These are phyloP conservation scores for Hapalemur alaotrensis DNA, from an alignment of 2,797 vertebrate species.

Conservation along the genomic window DNA sequence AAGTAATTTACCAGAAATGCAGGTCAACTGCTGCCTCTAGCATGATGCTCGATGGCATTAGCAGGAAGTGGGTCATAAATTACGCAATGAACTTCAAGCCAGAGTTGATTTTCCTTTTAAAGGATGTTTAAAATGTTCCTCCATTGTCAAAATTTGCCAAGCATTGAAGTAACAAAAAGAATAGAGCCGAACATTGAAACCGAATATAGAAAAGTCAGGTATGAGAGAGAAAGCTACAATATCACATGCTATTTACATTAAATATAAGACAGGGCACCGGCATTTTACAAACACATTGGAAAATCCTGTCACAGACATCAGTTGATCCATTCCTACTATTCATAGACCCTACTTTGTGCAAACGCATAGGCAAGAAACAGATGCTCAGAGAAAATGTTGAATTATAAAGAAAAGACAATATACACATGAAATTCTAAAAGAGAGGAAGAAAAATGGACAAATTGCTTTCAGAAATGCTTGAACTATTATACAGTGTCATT, in stretches of 20 bases:
- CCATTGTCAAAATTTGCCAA: background rate
- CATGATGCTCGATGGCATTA: background rate
- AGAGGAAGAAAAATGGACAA: background rate
- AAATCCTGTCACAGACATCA: background rate
- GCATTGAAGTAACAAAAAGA: background rate
- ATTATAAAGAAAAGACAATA: background rate
- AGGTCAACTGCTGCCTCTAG: background rate
- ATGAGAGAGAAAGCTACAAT: background rate
- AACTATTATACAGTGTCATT: background rate
- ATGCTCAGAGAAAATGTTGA: background rate
- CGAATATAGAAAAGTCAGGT: background rate
- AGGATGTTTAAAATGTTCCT: background rate
- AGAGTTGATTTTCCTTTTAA: background rate
- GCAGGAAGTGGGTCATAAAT: background rate
- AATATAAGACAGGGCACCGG: background rate
- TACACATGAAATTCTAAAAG: background rate
- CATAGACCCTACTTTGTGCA: background rate
- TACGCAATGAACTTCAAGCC: background rate
- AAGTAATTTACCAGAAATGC: slow-evolving; percentile 7
- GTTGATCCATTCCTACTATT: background rate
- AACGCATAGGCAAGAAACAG: background rate
- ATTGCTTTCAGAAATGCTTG: background rate
- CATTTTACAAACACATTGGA: background rate
- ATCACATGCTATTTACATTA: background rate
- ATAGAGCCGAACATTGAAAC: background rate